phyloP scores from a whole-genome alignment of 2,797 vertebrate species.

The Darevskia nairensis region DNA sequence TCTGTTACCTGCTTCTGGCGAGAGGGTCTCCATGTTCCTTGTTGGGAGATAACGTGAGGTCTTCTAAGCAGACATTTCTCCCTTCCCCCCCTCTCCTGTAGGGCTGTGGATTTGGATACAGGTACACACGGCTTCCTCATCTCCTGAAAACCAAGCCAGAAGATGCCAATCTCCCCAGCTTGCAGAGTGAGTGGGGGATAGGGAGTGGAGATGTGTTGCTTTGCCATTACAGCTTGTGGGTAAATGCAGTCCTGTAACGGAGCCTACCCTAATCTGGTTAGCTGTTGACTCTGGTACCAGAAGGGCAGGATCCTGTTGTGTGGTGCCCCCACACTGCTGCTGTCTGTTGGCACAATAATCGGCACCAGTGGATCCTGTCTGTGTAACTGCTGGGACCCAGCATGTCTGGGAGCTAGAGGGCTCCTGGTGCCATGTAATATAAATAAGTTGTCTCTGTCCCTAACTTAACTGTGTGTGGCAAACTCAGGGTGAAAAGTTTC shows the following conservation, averaged over 20 bases:
- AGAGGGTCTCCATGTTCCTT: neutral
- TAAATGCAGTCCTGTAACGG: neutral
- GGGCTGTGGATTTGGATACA: constrained; percentile 98
- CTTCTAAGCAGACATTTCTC: neutral
- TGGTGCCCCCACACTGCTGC: neutral
- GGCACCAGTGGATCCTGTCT: neutral
- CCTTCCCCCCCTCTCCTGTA: constrained; percentile 56
- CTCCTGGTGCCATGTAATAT: neutral
- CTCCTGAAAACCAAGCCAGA: constrained; percentile 97
- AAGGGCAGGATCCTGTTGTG: neutral
- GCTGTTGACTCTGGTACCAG: neutral
- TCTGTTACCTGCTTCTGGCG: neutral
- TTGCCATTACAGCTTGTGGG: neutral
- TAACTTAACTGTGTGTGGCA: neutral
- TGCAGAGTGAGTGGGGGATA: constrained; percentile 89
- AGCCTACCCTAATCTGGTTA: neutral
- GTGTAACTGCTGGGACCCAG: neutral
- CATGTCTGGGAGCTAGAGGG: neutral
- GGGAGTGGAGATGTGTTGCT: neutral
- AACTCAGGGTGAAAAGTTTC: neutral
- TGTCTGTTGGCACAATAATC: neutral
- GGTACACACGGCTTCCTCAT: constrained; percentile 95
- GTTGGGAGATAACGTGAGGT: neutral
- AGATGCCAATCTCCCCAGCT: constrained; percentile 94
- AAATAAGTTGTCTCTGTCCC: neutral